Conservation (phyloP, 2,113 vertebrate species). For the Solenodon paradoxus region DNA sequence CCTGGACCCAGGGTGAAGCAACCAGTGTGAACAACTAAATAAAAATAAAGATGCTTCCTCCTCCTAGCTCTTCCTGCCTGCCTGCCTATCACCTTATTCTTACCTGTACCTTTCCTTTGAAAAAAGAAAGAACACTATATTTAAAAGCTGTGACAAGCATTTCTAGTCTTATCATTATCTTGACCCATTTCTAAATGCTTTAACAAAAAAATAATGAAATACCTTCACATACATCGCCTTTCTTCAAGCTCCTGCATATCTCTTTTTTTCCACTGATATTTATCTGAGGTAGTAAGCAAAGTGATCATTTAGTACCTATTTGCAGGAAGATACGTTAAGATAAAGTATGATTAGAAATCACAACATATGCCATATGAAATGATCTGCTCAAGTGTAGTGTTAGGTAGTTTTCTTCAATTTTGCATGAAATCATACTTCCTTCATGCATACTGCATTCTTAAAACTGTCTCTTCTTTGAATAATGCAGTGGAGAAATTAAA, state of each 20-base stretch:
- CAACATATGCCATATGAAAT: not conserved
- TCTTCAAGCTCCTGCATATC: conserved; percentile 17
- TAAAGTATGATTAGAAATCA: not conserved
- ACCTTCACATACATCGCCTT: not conserved
- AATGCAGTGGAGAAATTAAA: conserved; percentile 68
- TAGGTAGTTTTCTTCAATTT: conserved; percentile 22
- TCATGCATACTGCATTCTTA: conserved; percentile 9
- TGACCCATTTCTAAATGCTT: conserved; percentile 43
- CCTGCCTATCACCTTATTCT: no score
- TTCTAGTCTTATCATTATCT: conserved; percentile 38
- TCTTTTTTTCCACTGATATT: conserved; percentile 39
- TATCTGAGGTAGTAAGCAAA: conserved; percentile 34
- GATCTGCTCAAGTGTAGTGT: not conserved
- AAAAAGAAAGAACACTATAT: no score
- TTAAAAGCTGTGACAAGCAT: conserved; percentile 41
- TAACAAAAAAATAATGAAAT: conserved; percentile 11
- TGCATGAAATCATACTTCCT: conserved; percentile 6
- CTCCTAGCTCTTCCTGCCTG: no score
- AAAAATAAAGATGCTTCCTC: no score
- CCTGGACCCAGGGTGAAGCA: no score
- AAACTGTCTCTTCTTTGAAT: conserved; percentile 62
- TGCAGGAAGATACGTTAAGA: not conserved
- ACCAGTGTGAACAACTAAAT: no score
- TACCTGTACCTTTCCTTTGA: no score
- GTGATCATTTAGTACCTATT: conserved; percentile 16